Base-by-base conservation (phyloP, 2,113 vertebrate species). In the Lasiurus borealis region DNA sequence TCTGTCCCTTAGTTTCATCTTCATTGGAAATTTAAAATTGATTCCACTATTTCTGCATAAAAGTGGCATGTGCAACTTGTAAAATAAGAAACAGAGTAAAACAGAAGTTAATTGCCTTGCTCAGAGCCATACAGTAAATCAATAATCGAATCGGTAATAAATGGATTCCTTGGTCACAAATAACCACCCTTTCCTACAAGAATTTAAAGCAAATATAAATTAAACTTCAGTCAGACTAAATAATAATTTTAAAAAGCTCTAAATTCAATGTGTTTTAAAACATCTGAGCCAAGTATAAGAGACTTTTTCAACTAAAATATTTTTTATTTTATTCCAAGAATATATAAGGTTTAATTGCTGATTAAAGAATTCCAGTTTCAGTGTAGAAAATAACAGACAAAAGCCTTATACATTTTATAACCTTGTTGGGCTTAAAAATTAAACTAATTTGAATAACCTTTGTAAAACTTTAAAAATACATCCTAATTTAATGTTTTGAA, bases 61-160 rank as follows among this genome's bases (percentile, higher is more conserved):
- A n/a, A 91, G 64, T 89, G 83, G 62, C 75, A 91, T 29, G 19
- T 57, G 18, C 13, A 72, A 19, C 8, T 81, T 71, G 93, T 73
- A 96, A 93, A 87, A 90, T 91, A 94, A 93, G 76, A 97, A 87
- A 87, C 3, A 86, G 59, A 91, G 66, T 94, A 27, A 95, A 72
- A 96, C 89, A 86, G 71, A 95, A 89, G 46, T 90, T 89, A 96
- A 94, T 90, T 95, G 90, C 50, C 36, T 97, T 93, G 76, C 36
- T 96, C 84, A 85, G n/a, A 75, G 72, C 76, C 23, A 95, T 40
- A 90, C 1, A 87, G 64, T 94, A 93, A 97, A 96, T 97, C 96
- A 94, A 73, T 93, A 84, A 8, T 86, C 72, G 8, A 94, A 84
- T 83, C 75, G 11, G 50, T 72, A 87, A 91, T 71, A 94, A 86